These are phyloP conservation scores for Ellobius talpinus DNA, from an alignment of 2,113 vertebrate genomes.

Conservation along the genomic window DNA sequence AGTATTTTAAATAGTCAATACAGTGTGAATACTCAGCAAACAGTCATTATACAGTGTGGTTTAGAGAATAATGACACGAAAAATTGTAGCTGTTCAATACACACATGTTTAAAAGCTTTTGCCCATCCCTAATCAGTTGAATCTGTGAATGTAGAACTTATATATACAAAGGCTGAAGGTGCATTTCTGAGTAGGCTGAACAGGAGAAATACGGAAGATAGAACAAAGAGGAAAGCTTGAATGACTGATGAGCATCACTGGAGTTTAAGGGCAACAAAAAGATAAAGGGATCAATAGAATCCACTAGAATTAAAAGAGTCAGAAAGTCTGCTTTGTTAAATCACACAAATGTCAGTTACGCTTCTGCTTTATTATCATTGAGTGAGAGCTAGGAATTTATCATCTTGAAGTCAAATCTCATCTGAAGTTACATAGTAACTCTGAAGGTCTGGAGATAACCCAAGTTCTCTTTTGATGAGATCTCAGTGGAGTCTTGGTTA, in stretches of 20 bases:
- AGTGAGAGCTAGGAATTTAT: not conserved
- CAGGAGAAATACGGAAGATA: not conserved
- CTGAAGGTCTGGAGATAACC: not conserved
- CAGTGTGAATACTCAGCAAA: not conserved
- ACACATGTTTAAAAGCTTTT: not conserved
- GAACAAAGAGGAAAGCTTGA: not conserved
- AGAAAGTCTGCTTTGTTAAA: not conserved
- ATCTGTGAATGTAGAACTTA: not conserved
- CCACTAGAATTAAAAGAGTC: not conserved
- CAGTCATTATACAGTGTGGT: not conserved
- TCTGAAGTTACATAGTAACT: not conserved
- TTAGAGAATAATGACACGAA: not conserved
- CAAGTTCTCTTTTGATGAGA: not conserved
- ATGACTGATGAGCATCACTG: not conserved
- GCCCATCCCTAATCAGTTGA: not conserved
- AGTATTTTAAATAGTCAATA: not conserved
- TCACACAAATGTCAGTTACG: not conserved
- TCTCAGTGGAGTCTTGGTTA: not conserved
- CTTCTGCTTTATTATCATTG: not conserved
- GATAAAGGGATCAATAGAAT: not conserved
- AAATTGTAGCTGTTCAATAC: not conserved
- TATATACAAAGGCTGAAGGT: fast-evolving
- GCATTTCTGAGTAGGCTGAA: not conserved
- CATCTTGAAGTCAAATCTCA: not conserved
- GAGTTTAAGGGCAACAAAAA: not conserved